phyloP scores from a whole-genome alignment of 2,113 vertebrate species.

The Tragelaphus buxtoni region DNA sequence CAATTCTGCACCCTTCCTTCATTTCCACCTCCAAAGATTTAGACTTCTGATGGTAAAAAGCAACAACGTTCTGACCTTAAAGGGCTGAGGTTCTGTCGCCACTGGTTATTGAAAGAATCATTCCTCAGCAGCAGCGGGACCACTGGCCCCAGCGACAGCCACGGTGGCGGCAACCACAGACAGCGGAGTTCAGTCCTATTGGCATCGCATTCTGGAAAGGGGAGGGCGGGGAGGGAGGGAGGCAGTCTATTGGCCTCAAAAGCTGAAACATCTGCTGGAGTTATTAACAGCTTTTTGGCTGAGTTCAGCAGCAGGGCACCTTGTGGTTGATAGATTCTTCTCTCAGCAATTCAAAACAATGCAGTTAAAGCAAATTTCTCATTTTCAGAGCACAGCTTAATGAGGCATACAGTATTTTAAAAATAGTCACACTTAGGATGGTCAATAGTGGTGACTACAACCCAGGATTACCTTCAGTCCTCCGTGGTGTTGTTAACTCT shows the following conservation, averaged over 20 bases:
- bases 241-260: conserved; percentile 72
- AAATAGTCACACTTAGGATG: conserved; percentile 76
- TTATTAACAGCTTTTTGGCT: conserved; percentile 79
- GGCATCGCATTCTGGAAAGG: conserved; percentile 64
- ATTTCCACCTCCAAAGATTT: neutral
- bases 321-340: conserved; percentile 75
- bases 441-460: conserved; percentile 52
- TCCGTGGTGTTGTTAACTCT: conserved; percentile 9
- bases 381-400: conserved; percentile 71
- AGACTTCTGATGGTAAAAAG: conserved; percentile 32
- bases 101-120: conserved; percentile 10
- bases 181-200: conserved; percentile 62
- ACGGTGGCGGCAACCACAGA: neutral
- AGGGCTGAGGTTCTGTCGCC: neutral
- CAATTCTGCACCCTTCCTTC: neutral
- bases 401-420: conserved; percentile 73
- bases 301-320: conserved; percentile 78
- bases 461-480: conserved; percentile 1
- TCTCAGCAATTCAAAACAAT: conserved; percentile 76
- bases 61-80: conserved; percentile 41
- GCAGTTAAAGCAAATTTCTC: conserved; percentile 77
- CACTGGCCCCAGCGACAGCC: neutral
- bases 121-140: neutral
- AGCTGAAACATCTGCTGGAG: conserved; percentile 78
- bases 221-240: conserved; percentile 43